These are phyloP conservation scores for Ia io DNA, from an alignment of 2,113 vertebrate species.

Conservation along the genomic window DNA sequence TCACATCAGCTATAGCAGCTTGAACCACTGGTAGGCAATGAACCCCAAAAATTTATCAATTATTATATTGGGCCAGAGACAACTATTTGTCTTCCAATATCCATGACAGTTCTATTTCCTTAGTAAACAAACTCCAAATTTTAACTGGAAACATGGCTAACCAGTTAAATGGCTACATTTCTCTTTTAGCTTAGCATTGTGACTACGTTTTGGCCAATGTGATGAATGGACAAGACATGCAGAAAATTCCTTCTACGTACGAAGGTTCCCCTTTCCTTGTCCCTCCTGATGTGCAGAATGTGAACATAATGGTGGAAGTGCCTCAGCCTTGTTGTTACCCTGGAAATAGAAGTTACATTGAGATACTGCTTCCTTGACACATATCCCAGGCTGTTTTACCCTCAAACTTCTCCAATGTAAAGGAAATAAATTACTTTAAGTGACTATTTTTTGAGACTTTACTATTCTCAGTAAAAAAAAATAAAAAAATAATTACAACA, in stretches of 20 bases:
- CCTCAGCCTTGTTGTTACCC: neutral
- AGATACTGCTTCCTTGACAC: neutral
- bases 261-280: neutral
- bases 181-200: neutral
- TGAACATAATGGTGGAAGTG: neutral
- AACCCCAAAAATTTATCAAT: neutral
- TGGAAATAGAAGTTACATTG: neutral
- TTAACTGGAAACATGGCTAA: neutral
- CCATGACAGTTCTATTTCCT: neutral
- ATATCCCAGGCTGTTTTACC: neutral
- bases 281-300: neutral
- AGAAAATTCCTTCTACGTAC: neutral
- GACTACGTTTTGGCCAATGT: neutral
- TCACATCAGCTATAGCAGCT: neutral
- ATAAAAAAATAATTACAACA: neutral
- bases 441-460: neutral
- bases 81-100: neutral
- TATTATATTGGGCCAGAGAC: neutral
- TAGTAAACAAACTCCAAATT: neutral
- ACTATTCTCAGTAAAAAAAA: neutral
- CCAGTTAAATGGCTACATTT: neutral
- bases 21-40: neutral
- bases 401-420: neutral
- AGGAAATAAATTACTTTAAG: neutral
- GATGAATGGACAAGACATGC: neutral